Conservation (phyloP, 2,888 invertebrate species). For the Phaonia tiefii region DNA sequence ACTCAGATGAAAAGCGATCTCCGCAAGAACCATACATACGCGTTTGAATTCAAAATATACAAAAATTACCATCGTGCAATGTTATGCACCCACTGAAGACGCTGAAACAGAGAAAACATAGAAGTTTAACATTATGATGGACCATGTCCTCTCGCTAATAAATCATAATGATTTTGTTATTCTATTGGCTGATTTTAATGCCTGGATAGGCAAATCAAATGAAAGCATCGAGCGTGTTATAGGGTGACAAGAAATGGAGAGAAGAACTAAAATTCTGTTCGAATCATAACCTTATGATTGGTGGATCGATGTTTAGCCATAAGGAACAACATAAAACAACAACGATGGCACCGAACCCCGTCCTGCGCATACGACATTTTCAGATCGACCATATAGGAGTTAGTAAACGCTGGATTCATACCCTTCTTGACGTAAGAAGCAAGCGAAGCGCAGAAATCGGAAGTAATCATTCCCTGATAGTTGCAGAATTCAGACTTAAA, state of each 20-base stretch:
- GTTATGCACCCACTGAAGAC: too few relatives aligned
- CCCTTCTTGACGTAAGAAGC: neutral
- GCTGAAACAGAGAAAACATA: neutral
- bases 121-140: neutral
- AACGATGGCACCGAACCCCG: neutral
- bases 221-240: neutral
- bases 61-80: neutral
- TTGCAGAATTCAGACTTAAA: too few relatives aligned
- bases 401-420: neutral
- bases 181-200: neutral
- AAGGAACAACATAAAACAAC: neutral
- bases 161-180: neutral
- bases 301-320: too few relatives aligned
- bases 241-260: too few relatives aligned
- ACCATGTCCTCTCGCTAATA: neutral
- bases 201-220: neutral
- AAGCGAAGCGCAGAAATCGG: conserved; percentile 7
- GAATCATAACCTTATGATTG: neutral
- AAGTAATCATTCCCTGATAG: too few relatives aligned
- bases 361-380: neutral
- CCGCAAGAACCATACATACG: too few relatives aligned
- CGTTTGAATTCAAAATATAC: conserved; percentile 70
- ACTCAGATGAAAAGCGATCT: too few relatives aligned
- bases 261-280: neutral
- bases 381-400: neutral